Percentiles rank a stretch among this genome's conserved stretches.
Conservation (phyloP, 2,888 invertebrate genomes). For the Drosophila setosimentum region DNA sequence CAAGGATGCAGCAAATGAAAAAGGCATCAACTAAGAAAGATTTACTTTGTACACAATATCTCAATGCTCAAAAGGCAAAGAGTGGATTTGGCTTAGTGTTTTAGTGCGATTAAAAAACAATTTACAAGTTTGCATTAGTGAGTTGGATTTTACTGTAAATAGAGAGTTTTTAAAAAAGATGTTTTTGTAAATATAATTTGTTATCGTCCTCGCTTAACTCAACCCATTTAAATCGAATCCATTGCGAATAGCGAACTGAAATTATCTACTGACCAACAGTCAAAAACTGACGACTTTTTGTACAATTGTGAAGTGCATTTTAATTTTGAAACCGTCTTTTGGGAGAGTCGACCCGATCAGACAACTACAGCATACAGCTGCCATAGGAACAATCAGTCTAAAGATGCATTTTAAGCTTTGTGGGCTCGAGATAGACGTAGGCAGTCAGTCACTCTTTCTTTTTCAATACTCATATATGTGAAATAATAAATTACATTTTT, state of each 20-base stretch:
- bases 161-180: not conserved
- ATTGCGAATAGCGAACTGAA: not conserved
- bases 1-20: conserved; percentile 30
- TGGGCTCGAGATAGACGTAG: too few relatives aligned
- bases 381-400: not conserved
- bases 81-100: not conserved
- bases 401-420: not conserved
- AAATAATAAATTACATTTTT: not conserved
- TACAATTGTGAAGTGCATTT: not conserved
- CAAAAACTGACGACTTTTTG: not conserved
- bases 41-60: conserved; percentile 12
- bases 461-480: not conserved
- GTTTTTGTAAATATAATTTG: not conserved
- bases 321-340: not conserved
- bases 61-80: conserved; percentile 1
- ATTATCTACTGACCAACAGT: not conserved
- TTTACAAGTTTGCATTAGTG: conserved; percentile 2
- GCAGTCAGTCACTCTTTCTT: too few relatives aligned
- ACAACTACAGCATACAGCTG: not conserved
- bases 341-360: not conserved
- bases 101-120: conserved; percentile 3
- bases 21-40: conserved; percentile 12
- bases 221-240: not conserved
- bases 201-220: not conserved
- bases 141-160: not conserved